phyloP scores from a whole-genome alignment of 2,113 vertebrate species.

The Phaetusa simplex region DNA sequence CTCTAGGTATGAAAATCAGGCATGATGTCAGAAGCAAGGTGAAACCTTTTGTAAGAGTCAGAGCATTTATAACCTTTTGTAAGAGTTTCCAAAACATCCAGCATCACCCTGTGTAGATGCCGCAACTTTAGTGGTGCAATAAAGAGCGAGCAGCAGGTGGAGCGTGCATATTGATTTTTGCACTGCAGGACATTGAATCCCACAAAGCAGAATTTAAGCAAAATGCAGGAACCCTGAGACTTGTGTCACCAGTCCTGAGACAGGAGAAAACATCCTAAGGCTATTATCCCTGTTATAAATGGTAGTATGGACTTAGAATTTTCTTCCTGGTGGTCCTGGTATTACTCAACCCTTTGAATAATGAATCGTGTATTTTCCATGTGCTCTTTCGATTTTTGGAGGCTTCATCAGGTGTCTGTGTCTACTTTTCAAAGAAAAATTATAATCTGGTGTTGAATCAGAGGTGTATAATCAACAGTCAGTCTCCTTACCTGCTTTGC shows the following conservation, averaged over 20 bases:
- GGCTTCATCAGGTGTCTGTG: not conserved
- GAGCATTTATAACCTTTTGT: not conserved
- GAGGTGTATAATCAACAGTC: not conserved
- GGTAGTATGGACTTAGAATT: not conserved
- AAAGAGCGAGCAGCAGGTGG: not conserved
- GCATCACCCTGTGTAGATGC: not conserved
- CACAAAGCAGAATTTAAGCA: not conserved
- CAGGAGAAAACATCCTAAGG: not conserved
- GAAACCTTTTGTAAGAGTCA: not conserved
- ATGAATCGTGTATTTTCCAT: not conserved
- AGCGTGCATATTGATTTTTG: conserved; percentile 6
- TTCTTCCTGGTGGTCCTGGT: not conserved
- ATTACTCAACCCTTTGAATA: not conserved
- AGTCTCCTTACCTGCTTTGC: not conserved
- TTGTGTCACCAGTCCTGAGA: not conserved
- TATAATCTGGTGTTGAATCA: not conserved
- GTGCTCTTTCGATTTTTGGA: not conserved
- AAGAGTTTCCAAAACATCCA: not conserved
- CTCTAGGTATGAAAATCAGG: not conserved
- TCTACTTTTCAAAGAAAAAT: not conserved
- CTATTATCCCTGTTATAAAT: not conserved
- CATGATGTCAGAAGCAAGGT: not conserved
- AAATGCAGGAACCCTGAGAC: not conserved
- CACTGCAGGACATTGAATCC: not conserved
- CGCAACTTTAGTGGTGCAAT: not conserved